Conservation (phyloP, 2,113 vertebrate species). For the Eidolon helvum region DNA sequence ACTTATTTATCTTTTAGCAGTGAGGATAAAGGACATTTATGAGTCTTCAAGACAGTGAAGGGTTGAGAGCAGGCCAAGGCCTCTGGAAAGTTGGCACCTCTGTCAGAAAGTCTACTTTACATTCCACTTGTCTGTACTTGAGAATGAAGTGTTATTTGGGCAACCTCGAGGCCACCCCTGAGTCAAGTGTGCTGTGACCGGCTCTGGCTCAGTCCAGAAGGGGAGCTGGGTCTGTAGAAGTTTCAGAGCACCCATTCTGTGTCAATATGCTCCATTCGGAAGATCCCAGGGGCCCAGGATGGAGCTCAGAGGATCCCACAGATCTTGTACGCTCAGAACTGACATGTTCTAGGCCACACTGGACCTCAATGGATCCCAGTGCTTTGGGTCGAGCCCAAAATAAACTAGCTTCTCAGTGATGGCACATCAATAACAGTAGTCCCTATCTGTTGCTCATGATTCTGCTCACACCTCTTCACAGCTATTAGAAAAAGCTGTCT, state of each 20-base stretch:
- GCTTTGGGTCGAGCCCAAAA: background rate
- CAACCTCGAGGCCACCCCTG: background rate
- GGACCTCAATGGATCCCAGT: background rate
- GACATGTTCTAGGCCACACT: background rate
- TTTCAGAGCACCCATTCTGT: background rate
- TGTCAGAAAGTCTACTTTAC: slow-evolving; percentile 2
- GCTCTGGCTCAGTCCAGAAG: background rate
- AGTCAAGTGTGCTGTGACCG: background rate
- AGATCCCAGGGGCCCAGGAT: too few species aligned
- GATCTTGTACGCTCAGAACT: background rate
- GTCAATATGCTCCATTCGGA: background rate
- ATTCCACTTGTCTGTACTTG: slow-evolving; percentile 1
- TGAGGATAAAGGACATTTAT: background rate
- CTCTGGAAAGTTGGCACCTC: slow-evolving; percentile 18
- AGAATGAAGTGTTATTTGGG: background rate
- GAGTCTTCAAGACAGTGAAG: background rate
- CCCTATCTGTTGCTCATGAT: background rate
- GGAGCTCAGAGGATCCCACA: background rate
- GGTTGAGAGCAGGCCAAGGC: background rate
- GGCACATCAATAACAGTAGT: background rate
- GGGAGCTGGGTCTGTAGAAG: background rate
- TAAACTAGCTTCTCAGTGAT: background rate
- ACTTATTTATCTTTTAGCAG: background rate
- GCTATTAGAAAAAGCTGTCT: slow-evolving; percentile 38
- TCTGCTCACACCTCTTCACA: background rate